Evolutionary conservation across 1,140 invertebrate species (phyloP), one percentile per base, ranked within the genome.

Genomic region (Drosophila tani): DNA sequence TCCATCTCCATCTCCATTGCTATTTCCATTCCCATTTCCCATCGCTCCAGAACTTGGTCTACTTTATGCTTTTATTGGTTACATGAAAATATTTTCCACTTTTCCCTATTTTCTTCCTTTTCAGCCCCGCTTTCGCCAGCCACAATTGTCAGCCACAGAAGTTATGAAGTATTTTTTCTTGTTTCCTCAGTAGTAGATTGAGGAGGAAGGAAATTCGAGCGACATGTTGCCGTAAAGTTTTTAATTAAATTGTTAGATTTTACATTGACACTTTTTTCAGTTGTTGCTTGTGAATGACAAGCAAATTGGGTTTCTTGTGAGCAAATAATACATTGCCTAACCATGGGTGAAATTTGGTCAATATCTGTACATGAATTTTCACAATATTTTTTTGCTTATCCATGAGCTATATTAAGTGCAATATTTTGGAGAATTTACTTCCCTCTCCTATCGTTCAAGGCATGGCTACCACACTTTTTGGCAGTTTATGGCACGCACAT

Each of bases 171-270:
- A 79, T 81, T 86, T 79, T 85, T 82, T 50, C 47, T 70, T 70
- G 47, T 51, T 81, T 56, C 47, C 27, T 41, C 35, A 27, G 32
- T 60, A 45, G 41, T 40, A 46, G 71, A 38, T 19, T 17, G 46
- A 51, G 55, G 58, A 71, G n/a, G 53, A 19, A 38, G 49, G 46
- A 12, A 68, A 63, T 45, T 68, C 49, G 35, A 81, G 66, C 70
- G 79, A 85, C 85, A 85, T 82, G 82, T 85, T 90, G 82, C 83
- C 79, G 81, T 82, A 91, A 90, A 90, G 81, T 90, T 90, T 88
- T 90, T 90, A 90, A 90, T 90, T 90, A 90, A 90, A 90, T 90
- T 90, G 60, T 76, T 85, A 59, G 79, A 77, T 90, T 90, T 85
- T 90, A 88, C 80, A 83, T 87, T 68, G 62, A 43, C 79, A 62